Base-by-base conservation (phyloP, 1,140 invertebrate species). In the Stegodyphus dumicola region DNA sequence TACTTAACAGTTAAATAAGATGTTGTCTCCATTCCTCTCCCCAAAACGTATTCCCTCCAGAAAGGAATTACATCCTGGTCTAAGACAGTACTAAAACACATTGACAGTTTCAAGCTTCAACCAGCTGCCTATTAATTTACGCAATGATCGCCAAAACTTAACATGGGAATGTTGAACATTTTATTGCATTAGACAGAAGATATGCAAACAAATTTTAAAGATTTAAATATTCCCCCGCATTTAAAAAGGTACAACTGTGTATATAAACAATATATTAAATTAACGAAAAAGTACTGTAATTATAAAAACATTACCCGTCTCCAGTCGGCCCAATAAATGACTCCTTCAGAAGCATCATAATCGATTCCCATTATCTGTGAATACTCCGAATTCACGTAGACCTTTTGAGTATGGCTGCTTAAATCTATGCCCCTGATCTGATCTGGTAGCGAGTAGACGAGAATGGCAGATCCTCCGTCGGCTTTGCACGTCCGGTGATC, bases 401-500 rank as follows among this genome's bases (percentile, higher is more conserved):
- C 33, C 4, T 65, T 70, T 13, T 85, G 75, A 4, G 65, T 49
- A 5, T 54, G 75, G 10, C 49, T 83, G 65, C 70, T 77, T 51
- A 81, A 66, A 60, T 70, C 86, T 18, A 85, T 79, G 9, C 65
- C 77, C 15, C 80, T 87, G 60, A 86, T 87, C 75, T 83, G 85
- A 87, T 86, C 86, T 13, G 85, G 85, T 69, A 83, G 76, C 69
- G 85, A 73, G 17, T 85, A 86, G 5, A 87, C 52, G 2, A 88
- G 54, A 56, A 53, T 67, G 10, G 86, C 69, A 7, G 74, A 7
- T 11, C 78, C 78, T 60, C 78, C 89, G 86, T 88, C 83, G 9
- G 96, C 96, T 91, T 97, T 97, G 90, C 96, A 98, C 17, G 85
- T 87, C 18, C 93, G 92, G 89, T 96, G 94, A 52, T 94, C 92